A percentile compares a stretch with the other conserved stretches of the same genome.
Evolutionary conservation across 2,888 invertebrate genomes (phyloP).

Genomic region (Scaptomyza flava): DNA sequence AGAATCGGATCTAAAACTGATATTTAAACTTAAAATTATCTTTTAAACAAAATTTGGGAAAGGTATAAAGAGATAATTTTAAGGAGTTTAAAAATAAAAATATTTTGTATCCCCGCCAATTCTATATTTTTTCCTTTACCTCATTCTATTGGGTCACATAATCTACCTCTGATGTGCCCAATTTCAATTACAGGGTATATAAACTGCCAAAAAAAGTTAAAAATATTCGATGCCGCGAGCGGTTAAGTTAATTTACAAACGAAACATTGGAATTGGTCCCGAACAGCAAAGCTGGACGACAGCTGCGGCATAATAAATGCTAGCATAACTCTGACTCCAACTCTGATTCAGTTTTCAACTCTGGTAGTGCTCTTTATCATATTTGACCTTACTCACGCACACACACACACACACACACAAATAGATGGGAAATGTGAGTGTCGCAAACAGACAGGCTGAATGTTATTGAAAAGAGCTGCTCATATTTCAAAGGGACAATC

Average conservation of each 20-base stretch:
- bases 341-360: slow-evolving; percentile 33
- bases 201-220: slow-evolving; percentile 23
- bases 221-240: slow-evolving; percentile 69
- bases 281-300: slow-evolving; percentile 55
- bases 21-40: too few species aligned
- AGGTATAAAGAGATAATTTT: too few species aligned
- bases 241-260: slow-evolving; percentile 76
- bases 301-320: slow-evolving; percentile 72
- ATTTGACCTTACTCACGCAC: slow-evolving; percentile 55
- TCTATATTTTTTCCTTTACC: too few species aligned
- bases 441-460: slow-evolving; percentile 60
- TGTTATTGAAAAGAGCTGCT: slow-evolving; percentile 76
- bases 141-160: neutral
- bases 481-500: slow-evolving; percentile 79
- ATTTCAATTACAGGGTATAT: slow-evolving; percentile 28
- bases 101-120: too few species aligned
- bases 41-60: too few species aligned
- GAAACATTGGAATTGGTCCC: slow-evolving; percentile 72
- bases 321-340: slow-evolving; percentile 59
- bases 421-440: slow-evolving; percentile 50
- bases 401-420: slow-evolving; percentile 15
- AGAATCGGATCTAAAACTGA: neutral
- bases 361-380: slow-evolving; percentile 52
- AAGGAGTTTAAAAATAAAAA: too few species aligned
- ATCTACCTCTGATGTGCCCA: neutral